These are phyloP conservation scores for Platygyra sinensis DNA, from an alignment of 64 coral and sea anemone species.

Conservation along the genomic window DNA sequence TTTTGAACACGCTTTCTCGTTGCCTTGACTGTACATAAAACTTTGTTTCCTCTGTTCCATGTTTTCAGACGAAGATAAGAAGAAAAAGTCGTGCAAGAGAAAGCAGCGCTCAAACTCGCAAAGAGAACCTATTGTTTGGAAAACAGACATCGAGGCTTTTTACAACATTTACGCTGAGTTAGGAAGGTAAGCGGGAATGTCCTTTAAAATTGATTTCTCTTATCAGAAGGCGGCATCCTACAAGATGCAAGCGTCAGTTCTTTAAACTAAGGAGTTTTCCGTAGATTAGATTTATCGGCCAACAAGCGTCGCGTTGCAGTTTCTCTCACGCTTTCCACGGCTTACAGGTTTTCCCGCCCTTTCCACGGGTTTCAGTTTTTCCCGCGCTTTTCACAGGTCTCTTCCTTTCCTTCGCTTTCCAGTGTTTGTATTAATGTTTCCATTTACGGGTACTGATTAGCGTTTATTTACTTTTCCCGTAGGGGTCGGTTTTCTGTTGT, in stretches of 20 bases:
- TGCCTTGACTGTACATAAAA: neutral
- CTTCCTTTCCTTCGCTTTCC: neutral
- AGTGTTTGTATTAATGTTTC: neutral
- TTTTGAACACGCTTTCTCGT: neutral
- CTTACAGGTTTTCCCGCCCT: neutral
- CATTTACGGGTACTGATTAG: neutral
- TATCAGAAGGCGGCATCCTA: neutral
- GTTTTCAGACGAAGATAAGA: conserved; percentile 35
- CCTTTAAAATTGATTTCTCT: neutral
- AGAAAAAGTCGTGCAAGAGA: conserved; percentile 17
- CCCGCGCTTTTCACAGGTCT: neutral
- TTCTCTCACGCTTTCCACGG: neutral
- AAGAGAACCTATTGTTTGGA: conserved; percentile 65
- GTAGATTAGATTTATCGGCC: no score
- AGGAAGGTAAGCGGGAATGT: conserved; percentile 76
- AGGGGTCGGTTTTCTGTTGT: conserved; percentile 97
- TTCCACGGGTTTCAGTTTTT: neutral
- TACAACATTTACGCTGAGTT: conserved; percentile 96
- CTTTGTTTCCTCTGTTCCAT: neutral
- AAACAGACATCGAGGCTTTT: conserved; percentile 81
- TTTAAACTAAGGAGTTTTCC: no score
- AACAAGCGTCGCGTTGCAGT: no score
- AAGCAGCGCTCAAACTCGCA: conserved; percentile 2
- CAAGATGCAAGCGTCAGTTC: no score
- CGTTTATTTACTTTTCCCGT: neutral